phyloP scores from a whole-genome alignment of 37 sponge, comb jelly and placozoan genomes.

The Oscarella lobularis region DNA sequence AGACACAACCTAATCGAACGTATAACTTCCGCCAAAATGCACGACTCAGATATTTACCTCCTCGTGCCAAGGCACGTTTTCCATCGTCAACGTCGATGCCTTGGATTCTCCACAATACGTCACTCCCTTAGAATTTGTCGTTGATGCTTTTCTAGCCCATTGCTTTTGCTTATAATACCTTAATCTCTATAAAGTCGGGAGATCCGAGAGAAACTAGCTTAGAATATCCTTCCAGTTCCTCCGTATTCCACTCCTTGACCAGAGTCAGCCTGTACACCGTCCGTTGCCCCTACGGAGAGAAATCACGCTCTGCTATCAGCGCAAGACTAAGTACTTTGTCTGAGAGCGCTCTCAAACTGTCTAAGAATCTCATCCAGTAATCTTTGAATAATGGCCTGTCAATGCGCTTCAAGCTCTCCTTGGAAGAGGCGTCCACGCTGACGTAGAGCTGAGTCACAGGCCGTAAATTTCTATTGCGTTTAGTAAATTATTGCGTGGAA shows the following conservation, averaged over 20 bases:
- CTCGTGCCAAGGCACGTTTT: constrained; percentile 93
- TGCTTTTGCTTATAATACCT: constrained; percentile 22
- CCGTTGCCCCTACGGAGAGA: constrained; percentile 59
- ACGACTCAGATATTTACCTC: constrained; percentile 34
- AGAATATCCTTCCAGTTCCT: constrained; percentile 75
- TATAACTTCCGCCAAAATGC: neutral
- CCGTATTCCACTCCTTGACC: constrained; percentile 92
- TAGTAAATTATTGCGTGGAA: neutral
- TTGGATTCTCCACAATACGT: constrained; percentile 91
- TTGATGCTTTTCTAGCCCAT: too few relatives aligned
- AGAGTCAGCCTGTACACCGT: constrained; percentile 92
- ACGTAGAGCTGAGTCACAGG: constrained; percentile 95
- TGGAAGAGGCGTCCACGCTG: constrained; percentile 87
- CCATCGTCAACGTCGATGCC: constrained; percentile 76
- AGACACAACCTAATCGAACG: constrained; percentile 41
- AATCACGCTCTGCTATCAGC: neutral
- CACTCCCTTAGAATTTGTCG: constrained; percentile 82
- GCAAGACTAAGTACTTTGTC: constrained; percentile 40
- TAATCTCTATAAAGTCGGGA: constrained; percentile 94
- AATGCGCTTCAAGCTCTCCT: constrained; percentile 85
- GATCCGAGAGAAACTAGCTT: constrained; percentile 54
- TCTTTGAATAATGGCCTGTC: constrained; percentile 86
- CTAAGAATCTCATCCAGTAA: constrained; percentile 77
- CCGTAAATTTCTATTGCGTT: constrained; percentile 28
- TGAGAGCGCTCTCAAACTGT: constrained; percentile 57